Base-by-base conservation (phyloP, 1,140 invertebrate species). In the Pantala flavescens region DNA sequence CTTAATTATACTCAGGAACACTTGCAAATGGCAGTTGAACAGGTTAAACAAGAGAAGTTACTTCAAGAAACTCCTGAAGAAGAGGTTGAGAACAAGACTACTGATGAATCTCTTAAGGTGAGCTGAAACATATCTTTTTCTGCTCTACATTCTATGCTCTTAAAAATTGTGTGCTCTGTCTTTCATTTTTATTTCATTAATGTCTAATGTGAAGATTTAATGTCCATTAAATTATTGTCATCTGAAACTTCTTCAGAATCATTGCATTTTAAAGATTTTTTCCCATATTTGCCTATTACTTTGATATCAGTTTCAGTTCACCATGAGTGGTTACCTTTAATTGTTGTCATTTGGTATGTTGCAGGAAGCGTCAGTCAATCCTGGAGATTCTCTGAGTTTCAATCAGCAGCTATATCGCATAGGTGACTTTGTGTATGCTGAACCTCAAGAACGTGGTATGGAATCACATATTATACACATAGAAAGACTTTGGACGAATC, bases 351-450 rank as follows among this genome's bases (percentile, higher is more conserved):
- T 36, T 36, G 28, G 28, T 36, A 2, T 36, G 2, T 49, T 43
- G 12, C 23, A 49, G 43, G 73, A 70, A 74, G 73, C 23, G 9
- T 24, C 10, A 74, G 75, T 71, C 23, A 76, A 74, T 21, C 75
- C 75, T 75, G 78, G 82, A 80, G 79, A 83, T 78, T 78, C 72
- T 0, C 85, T 91, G 82, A 88, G 86, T 75, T 89, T 87, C 77
- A 91, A 92, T 79, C 90, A 91, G 77, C 86, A 91, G 81, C 86
- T 88, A 0, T 95, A 92, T 79, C 83, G 87, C 78, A 87, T 93
- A 76, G 95, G 94, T 24, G 95, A 97, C 81, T 98, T 96, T 85
- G 93, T 96, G 0, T 98, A 97, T 81, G 85, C 96, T 28, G 90
- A 93, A 79, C 88, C 92, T 0, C 89, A 87, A 71, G 90, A 95